A percentile compares a stretch with the other conserved stretches of the same genome.
Evolutionary conservation across 2,797 vertebrate genomes (phyloP).

Genomic region (Dermochelys coriacea): DNA sequence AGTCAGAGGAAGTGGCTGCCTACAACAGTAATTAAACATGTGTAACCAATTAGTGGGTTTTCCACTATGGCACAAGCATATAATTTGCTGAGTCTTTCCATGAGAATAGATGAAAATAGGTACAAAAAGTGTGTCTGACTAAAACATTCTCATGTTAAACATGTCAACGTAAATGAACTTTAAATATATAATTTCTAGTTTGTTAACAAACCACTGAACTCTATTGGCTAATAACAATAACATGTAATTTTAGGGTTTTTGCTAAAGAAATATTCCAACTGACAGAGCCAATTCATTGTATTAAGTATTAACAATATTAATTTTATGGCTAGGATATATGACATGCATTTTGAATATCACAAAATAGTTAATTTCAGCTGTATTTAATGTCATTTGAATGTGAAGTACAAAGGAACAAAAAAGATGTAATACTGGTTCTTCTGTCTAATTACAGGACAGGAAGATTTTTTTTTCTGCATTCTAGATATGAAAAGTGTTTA

Average conservation of each 20-base stretch:
- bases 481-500: slow-evolving; percentile 16
- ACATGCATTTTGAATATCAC: background rate
- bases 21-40: slow-evolving; percentile 98
- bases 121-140: slow-evolving; percentile 81
- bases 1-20: slow-evolving; percentile 94
- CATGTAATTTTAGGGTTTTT: slow-evolving; percentile 77
- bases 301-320: slow-evolving; percentile 58
- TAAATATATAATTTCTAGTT: slow-evolving; percentile 83
- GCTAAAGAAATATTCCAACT: slow-evolving; percentile 72
- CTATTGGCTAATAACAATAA: slow-evolving; percentile 73
- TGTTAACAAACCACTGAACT: slow-evolving; percentile 76
- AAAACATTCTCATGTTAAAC: slow-evolving; percentile 80
- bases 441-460: background rate
- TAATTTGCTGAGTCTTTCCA: slow-evolving; percentile 91
- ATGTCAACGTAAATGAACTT: slow-evolving; percentile 81
- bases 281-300: slow-evolving; percentile 70
- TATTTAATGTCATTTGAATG: background rate
- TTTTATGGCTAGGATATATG: slow-evolving; percentile 48
- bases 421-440: background rate
- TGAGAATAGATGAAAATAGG: slow-evolving; percentile 84
- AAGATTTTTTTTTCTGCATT: slow-evolving; percentile 9
- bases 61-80: slow-evolving; percentile 91
- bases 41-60: slow-evolving; percentile 96
- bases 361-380: slow-evolving; percentile 25
- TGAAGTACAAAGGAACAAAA: background rate